Evolutionary conservation across 1,140 invertebrate species (phyloP), one percentile per base, ranked within the genome.

Genomic region (Triops longicaudatus): DNA sequence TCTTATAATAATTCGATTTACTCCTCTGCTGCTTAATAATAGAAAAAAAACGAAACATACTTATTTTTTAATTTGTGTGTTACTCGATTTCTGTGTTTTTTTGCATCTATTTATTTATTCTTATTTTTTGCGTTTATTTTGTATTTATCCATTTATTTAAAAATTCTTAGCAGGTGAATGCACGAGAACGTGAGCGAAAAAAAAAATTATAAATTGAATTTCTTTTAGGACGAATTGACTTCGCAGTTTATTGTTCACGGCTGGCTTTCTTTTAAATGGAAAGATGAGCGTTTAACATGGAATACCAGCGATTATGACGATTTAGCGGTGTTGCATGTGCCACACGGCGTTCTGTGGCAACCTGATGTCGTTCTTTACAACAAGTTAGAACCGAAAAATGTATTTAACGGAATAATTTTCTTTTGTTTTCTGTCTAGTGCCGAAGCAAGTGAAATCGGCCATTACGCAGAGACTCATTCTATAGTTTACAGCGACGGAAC

Each of bases 271-370:
- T 17, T n/a, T 6, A 22, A 6, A n/a, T 91, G 90, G 90, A 86
- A 81, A 28, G 90, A 91, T 81, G 88, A 90, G 73, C 88, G 89
- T 78, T 83, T 90, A 1, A 86, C 84, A 74, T 91, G 90, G 90
- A 88, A 90, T 80, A 79, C 85, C 0, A 83, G 81, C 0, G 85
- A 89, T 11, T 91, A 90, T 79, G 89, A 88, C 11, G 87, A 87
- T 72, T 82, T 90, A 6, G 81, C 81, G 2, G 79, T 81, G 63
- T 82, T 90, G 28, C 86, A 88, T 80, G 81, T 91, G 76, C 87
- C 87, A 0, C 85, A 87, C 78, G 86, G 89, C 80, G 89, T 90
- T 83, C 83, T 91, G 73, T 91, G 90, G 90, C 87, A 88, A 80
- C 90, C 90, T 1, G 88, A 91, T 82, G 85, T 91, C 4, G 85